These are phyloP conservation scores for Flexamia atlantica DNA, from an alignment of 2,888 invertebrate species.

Conservation along the genomic window DNA sequence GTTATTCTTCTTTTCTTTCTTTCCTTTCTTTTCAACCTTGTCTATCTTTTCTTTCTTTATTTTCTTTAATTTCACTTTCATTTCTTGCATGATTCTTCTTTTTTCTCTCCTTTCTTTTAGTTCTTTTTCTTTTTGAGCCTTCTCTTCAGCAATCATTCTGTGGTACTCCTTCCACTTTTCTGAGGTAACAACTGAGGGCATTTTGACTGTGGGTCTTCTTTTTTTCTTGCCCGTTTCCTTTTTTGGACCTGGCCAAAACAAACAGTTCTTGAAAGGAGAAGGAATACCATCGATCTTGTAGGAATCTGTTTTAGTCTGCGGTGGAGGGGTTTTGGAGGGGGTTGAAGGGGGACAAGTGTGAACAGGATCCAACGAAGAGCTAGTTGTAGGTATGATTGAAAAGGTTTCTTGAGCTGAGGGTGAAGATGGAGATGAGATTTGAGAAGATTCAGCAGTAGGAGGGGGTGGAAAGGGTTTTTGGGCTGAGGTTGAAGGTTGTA, in stretches of 20 bases:
- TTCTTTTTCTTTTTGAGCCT: constrained; percentile 12
- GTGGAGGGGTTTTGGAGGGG: not conserved
- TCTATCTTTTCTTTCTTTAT: not conserved
- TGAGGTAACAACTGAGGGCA: not conserved
- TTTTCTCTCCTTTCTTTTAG: not conserved
- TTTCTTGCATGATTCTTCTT: not conserved
- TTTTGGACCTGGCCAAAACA: not conserved
- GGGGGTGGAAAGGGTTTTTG: too few species aligned
- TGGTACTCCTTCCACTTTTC: constrained; percentile 28
- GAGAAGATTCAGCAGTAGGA: too few species aligned
- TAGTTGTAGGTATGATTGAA: too few species aligned
- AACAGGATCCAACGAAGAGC: too few species aligned
- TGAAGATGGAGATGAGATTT: too few species aligned
- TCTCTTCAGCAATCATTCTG: not conserved
- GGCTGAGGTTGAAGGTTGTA: too few species aligned
- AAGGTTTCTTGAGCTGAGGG: too few species aligned
- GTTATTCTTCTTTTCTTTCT: not conserved
- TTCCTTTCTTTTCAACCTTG: not conserved
- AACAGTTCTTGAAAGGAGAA: not conserved
- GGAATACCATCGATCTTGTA: not conserved
- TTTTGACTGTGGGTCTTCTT: not conserved
- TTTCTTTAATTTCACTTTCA: not conserved
- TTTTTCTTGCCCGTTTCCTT: not conserved
- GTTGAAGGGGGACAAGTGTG: too few species aligned
- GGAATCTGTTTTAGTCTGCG: not conserved